These are phyloP conservation scores for Leucophora obtusa DNA, from an alignment of 2,888 invertebrate species.

Conservation along the genomic window DNA sequence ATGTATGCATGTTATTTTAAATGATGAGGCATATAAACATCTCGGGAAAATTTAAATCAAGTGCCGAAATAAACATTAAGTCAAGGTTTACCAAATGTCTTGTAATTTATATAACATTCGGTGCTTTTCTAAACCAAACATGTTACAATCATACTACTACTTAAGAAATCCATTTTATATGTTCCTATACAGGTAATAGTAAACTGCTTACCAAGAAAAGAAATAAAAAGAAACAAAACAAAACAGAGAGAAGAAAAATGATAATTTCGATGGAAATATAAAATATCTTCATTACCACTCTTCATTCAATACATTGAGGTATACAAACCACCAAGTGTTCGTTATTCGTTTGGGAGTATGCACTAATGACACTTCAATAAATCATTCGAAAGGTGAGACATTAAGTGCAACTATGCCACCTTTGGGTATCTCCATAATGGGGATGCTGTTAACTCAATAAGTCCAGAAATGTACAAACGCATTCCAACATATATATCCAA, in stretches of 20 bases:
- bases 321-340: background rate
- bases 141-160: conserved; percentile 68
- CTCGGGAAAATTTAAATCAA: conserved; percentile 27
- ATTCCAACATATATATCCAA: background rate
- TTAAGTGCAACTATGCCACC: conserved; percentile 54
- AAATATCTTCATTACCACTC: conserved; percentile 72
- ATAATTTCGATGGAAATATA: conserved; percentile 22
- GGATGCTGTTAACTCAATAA: conserved; percentile 48
- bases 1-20: conserved; percentile 25
- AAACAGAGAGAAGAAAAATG: conserved; percentile 31
- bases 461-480: background rate
- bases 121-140: conserved; percentile 8
- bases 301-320: conserved; percentile 53
- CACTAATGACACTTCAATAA: conserved; percentile 77
- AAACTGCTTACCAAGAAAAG: conserved; percentile 4
- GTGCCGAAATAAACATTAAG: conserved; percentile 36
- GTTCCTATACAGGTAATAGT: conserved; percentile 11
- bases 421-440: conserved; percentile 39
- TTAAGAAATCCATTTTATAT: conserved; percentile 71
- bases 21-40: conserved; percentile 10
- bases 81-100: conserved; percentile 15
- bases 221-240: no score
- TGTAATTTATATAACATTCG: conserved; percentile 44
- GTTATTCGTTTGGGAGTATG: conserved; percentile 50
- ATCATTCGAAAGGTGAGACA: conserved; percentile 78